These are phyloP conservation scores for Hylyphantes graminicola DNA, from an alignment of 1,140 invertebrate species.

Conservation along the genomic window DNA sequence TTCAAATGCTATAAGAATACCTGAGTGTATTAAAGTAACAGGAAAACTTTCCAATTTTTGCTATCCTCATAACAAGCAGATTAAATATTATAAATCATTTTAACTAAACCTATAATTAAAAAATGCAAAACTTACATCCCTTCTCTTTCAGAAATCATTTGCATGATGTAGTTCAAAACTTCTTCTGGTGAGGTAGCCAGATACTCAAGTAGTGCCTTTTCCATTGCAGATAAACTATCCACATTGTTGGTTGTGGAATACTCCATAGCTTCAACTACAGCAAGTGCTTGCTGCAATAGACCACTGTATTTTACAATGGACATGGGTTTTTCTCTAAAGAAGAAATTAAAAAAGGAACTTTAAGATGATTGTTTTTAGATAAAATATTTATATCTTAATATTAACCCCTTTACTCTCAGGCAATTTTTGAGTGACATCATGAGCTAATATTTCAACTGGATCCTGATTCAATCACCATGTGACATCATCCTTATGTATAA, in stretches of 20 bases:
- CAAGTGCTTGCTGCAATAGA: slow-evolving; percentile 66
- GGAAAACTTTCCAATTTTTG: too few species aligned
- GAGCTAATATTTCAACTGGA: too few species aligned
- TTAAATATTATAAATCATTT: too few species aligned
- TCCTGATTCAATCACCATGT: too few species aligned
- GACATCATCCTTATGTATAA: too few species aligned
- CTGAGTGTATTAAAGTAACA: too few species aligned
- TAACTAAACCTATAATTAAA: not conserved
- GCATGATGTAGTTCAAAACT: slow-evolving; percentile 44
- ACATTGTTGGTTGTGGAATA: slow-evolving; percentile 42
- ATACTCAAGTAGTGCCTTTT: slow-evolving; percentile 43
- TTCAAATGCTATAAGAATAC: too few species aligned
- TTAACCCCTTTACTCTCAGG: too few species aligned
- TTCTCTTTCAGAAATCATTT: slow-evolving; percentile 52
- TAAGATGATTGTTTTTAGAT: too few species aligned
- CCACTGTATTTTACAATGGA: slow-evolving; percentile 64
- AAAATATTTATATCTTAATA: too few species aligned
- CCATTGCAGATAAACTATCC: slow-evolving; percentile 38
- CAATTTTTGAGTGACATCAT: too few species aligned
- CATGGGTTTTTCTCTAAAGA: slow-evolving; percentile 52
- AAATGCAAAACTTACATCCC: slow-evolving; percentile 27
- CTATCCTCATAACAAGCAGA: too few species aligned
- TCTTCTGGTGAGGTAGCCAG: slow-evolving; percentile 46
- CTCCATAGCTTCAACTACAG: slow-evolving; percentile 64
- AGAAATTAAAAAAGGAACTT: not conserved